phyloP scores from a whole-genome alignment of 2,797 vertebrate species.

The Crenichthys baileyi region DNA sequence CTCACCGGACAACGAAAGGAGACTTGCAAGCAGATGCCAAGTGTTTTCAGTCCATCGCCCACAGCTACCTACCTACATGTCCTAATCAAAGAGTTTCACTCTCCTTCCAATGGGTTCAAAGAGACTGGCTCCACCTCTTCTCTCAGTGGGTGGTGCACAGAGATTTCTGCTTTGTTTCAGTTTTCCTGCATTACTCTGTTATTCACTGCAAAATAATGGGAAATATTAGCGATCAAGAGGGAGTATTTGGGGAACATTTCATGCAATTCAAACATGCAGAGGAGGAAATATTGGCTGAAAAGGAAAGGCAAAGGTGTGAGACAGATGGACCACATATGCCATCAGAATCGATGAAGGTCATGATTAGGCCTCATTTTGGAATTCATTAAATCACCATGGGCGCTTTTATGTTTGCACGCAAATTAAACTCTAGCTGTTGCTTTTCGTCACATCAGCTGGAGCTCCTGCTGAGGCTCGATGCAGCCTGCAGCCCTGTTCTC shows the following conservation, averaged over 20 bases:
- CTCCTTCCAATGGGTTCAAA: conserved; percentile 68
- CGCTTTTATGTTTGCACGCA: conserved; percentile 51
- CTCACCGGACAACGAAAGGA: too few relatives aligned
- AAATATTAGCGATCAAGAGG: conserved; percentile 53
- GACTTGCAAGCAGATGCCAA: conserved; percentile 76
- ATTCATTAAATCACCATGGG: conserved; percentile 50
- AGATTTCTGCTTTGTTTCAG: conserved; percentile 39
- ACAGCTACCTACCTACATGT: conserved; percentile 76
- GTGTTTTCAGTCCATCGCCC: conserved; percentile 77
- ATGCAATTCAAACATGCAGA: conserved; percentile 28
- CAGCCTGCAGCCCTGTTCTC: conserved; percentile 61
- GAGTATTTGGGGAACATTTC: conserved; percentile 26
- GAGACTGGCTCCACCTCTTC: conserved; percentile 54
- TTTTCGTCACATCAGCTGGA: conserved; percentile 42
- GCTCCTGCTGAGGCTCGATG: conserved; percentile 57
- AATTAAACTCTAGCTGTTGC: conserved; percentile 52
- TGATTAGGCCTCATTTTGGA: conserved; percentile 64
- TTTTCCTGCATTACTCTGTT: conserved; percentile 50
- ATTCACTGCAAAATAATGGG: conserved; percentile 60
- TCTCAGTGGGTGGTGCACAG: conserved; percentile 57
- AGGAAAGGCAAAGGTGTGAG: conserved; percentile 17
- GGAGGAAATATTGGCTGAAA: conserved; percentile 14
- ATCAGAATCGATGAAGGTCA: conserved; percentile 67
- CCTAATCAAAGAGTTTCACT: conserved; percentile 75
- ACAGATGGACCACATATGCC: conserved; percentile 58